Percentiles rank a stretch among this genome's conserved stretches.
phyloP scores from a whole-genome alignment of 2,888 invertebrate genomes.

The Orthosia cruda region DNA sequence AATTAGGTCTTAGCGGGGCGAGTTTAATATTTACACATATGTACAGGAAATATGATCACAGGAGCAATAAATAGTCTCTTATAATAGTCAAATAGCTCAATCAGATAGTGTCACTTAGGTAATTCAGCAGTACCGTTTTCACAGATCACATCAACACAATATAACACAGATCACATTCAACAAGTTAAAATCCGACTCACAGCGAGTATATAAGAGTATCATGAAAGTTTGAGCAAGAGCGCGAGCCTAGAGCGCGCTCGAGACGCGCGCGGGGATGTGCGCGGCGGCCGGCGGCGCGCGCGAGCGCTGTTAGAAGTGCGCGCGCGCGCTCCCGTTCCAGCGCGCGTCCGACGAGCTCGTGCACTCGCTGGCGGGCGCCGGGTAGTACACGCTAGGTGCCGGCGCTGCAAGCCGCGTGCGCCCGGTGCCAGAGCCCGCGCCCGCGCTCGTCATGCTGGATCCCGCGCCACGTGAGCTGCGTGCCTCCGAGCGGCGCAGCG shows the following conservation, averaged over 20 bases:
- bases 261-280: slow-evolving; percentile 41
- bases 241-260: neutral
- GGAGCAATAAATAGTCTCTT: slow-evolving; percentile 5
- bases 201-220: neutral
- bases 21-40: slow-evolving; percentile 44
- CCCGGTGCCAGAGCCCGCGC: slow-evolving; percentile 68
- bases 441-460: slow-evolving; percentile 36
- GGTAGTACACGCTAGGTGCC: slow-evolving; percentile 84
- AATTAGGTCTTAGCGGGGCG: slow-evolving; percentile 2
- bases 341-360: slow-evolving; percentile 68
- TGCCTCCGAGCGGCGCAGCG: slow-evolving; percentile 81
- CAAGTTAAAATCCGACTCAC: neutral
- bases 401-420: slow-evolving; percentile 61
- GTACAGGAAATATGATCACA: slow-evolving; percentile 28
- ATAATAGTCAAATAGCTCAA: slow-evolving; percentile 8
- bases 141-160: neutral
- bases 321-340: slow-evolving; percentile 68
- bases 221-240: slow-evolving; percentile 3
- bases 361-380: slow-evolving; percentile 77
- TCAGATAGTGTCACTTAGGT: slow-evolving; percentile 7
- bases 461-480: slow-evolving; percentile 66
- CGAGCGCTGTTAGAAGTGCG: slow-evolving; percentile 75
- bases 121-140: neutral
- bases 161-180: slow-evolving; percentile 5
- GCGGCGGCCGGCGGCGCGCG: slow-evolving; percentile 48